Percentiles rank a stretch among this genome's conserved stretches.
phyloP scores from a whole-genome alignment of 2,888 invertebrate species.

The Dichetophora obliterata region DNA sequence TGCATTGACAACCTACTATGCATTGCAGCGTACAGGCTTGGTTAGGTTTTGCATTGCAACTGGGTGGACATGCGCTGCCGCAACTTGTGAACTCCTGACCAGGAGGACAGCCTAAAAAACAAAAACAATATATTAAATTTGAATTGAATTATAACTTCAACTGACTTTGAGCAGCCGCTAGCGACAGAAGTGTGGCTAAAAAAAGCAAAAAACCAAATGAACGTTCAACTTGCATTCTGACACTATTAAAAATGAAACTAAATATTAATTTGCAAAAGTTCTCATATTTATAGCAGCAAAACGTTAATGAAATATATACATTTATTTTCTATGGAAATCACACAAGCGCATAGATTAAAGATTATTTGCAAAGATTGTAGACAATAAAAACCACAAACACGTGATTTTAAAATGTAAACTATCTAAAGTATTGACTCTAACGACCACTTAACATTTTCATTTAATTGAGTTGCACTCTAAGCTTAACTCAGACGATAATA shows the following conservation, averaged over 20 bases:
- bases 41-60: slow-evolving; percentile 26
- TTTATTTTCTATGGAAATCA: too few species aligned
- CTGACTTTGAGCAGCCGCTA: background rate
- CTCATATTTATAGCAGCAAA: background rate
- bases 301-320: too few species aligned
- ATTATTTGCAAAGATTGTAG: too few species aligned
- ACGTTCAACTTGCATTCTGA: background rate
- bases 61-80: slow-evolving; percentile 43
- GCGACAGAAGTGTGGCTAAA: background rate
- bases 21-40: slow-evolving; percentile 42
- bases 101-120: background rate
- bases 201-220: background rate
- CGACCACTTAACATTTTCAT: too few species aligned
- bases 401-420: too few species aligned
- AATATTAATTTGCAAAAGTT: background rate
- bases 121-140: background rate
- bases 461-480: too few species aligned
- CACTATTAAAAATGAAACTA: background rate
- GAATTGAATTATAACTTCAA: background rate
- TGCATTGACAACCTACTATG: slow-evolving; percentile 45
- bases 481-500: too few species aligned
- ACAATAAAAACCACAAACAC: too few species aligned
- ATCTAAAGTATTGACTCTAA: too few species aligned
- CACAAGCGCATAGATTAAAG: too few species aligned
- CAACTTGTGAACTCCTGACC: slow-evolving; percentile 39